phyloP scores from a whole-genome alignment of 2,797 vertebrate genomes.

The Cyclopterus lumpus region DNA sequence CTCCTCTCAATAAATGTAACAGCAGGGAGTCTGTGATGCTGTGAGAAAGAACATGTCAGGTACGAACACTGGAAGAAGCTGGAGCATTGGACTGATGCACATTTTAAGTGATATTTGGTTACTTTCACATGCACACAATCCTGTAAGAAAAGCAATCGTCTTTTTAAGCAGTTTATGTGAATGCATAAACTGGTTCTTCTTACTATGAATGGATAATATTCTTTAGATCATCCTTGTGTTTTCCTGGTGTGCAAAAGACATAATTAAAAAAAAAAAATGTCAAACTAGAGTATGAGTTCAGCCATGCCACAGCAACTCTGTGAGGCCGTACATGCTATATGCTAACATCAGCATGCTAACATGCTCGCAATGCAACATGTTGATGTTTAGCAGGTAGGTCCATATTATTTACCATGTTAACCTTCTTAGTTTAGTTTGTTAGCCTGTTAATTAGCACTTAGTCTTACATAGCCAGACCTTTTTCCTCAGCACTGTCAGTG shows the following conservation, averaged over 20 bases:
- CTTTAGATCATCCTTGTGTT: background rate
- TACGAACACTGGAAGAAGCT: background rate
- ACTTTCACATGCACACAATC: background rate
- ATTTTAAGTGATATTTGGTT: background rate
- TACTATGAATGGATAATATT: background rate
- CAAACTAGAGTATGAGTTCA: background rate
- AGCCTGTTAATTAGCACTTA: background rate
- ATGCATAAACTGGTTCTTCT: background rate
- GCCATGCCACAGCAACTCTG: background rate
- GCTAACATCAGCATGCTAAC: background rate
- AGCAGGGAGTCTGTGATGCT: background rate
- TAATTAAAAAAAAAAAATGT: background rate
- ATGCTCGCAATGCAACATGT: background rate
- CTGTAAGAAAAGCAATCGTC: background rate
- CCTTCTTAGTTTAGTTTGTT: background rate
- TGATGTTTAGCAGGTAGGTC: background rate
- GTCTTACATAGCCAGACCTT: background rate
- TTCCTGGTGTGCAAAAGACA: background rate
- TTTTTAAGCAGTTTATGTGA: slow-evolving; percentile 19
- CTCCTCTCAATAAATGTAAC: background rate
- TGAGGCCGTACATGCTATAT: background rate
- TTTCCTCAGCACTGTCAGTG: background rate
- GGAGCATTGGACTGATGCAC: background rate
- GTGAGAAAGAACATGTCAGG: slow-evolving; percentile 7
- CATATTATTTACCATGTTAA: background rate